Base-by-base conservation (phyloP, 2,113 vertebrate genomes). In the Aramus guarauna region DNA sequence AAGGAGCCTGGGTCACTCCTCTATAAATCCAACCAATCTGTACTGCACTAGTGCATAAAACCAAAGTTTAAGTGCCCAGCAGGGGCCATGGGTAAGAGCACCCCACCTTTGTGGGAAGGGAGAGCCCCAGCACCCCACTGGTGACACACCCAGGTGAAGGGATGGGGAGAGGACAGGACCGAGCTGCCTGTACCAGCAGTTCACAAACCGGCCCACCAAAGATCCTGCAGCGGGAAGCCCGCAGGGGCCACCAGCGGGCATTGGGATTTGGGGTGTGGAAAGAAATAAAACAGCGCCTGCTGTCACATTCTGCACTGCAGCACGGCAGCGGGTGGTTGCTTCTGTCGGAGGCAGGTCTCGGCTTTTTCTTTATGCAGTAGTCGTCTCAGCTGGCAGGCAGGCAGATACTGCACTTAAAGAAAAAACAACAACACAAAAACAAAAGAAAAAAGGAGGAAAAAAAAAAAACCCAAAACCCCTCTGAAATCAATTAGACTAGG, bases 71-170 rank as follows among this genome's bases (percentile, higher is more conserved):
- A 64, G 12, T 30, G 16, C 16, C 2, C 1, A 45, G 64, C 2
- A 43, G 24, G 18, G 1, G 0, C 30, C 22, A 45, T 10, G 18
- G 20, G 12, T 55, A 36, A 71, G 21, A 39, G 30, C 39, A 79
- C 3, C 17, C 9, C 56, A 73, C 9, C 18, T 32, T 10, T 34
- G 30, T 19, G 9, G 27, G 45, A 79, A 69, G 15, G 9, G 24
- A 41, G 12, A 45, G 34, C 24, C 37, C 15, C 53, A 76, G 41
- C 20, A 60, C 13, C 34, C 0, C 0, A 1, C 32, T 7, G 10
- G 8, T 18, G 48, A 76, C 6, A 11, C 4, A 48, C 29, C 9
- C 24, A 67, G 66, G 23, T 2, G 22, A 78, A 50, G 12, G 15
- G 64, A 81, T 7, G 11, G 59, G 20, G 19, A 86, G 5, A 74